Evolutionary conservation across 2,113 vertebrate genomes (phyloP).

Genomic region (Atrichornis clamosus): DNA sequence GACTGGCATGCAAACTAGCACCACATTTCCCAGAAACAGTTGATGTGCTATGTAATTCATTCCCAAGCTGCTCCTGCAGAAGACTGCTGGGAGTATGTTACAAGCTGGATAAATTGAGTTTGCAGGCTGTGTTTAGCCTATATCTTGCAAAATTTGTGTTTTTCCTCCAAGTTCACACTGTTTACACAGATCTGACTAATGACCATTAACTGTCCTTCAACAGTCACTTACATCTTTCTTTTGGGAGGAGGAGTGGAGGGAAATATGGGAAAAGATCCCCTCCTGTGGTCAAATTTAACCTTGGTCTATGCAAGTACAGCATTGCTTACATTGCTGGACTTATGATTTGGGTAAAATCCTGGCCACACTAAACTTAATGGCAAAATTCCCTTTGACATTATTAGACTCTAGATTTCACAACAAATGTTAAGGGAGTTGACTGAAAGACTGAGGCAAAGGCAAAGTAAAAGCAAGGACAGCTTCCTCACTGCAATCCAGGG

Average conservation of each 20-base stretch:
- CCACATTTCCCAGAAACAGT: neutral
- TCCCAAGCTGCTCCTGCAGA: neutral
- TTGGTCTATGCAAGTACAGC: neutral
- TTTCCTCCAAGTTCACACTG: neutral
- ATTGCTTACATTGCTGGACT: neutral
- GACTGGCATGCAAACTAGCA: neutral
- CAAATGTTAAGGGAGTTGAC: neutral
- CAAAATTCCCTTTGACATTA: neutral
- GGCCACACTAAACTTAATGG: neutral
- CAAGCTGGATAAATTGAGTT: neutral
- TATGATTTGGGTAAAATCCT: neutral
- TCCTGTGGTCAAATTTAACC: neutral
- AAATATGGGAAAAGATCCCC: neutral
- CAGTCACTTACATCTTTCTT: neutral
- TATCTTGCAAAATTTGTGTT: neutral
- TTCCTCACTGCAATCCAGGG: neutral
- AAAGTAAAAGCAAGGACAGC: neutral
- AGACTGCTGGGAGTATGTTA: neutral
- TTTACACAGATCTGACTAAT: neutral
- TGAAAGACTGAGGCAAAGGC: conserved; percentile 37
- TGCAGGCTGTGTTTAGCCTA: neutral
- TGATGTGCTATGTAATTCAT: neutral
- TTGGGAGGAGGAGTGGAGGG: neutral
- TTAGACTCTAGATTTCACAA: conserved; percentile 28
- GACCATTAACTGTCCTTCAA: neutral